These are phyloP conservation scores for Acanthoscelides obtectus DNA, from an alignment of 2,888 invertebrate genomes.

Conservation along the genomic window DNA sequence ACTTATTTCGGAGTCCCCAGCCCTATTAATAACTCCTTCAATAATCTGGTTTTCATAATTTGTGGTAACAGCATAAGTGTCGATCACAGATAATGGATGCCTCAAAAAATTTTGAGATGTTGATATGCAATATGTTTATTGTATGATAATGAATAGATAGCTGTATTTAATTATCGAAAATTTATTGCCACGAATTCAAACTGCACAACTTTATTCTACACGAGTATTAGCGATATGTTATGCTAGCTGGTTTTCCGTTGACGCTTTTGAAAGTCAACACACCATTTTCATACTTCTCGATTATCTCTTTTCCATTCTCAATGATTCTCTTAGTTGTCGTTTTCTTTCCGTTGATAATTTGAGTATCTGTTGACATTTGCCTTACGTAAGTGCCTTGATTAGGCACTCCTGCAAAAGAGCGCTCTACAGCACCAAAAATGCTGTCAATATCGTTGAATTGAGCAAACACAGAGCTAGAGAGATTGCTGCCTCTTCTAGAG, in stretches of 20 bases:
- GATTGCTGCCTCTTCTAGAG: background rate
- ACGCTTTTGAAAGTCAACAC: constrained; percentile 17
- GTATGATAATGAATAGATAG: too few species aligned
- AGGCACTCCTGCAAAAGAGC: constrained; percentile 4
- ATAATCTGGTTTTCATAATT: too few species aligned
- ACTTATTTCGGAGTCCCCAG: too few species aligned
- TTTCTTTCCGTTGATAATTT: constrained; percentile 17
- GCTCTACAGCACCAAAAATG: constrained; percentile 13
- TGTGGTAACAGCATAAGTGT: too few species aligned
- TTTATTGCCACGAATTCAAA: background rate
- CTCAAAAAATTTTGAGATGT: too few species aligned
- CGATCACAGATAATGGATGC: too few species aligned
- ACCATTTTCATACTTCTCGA: constrained; percentile 18
- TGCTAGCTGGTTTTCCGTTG: constrained; percentile 18
- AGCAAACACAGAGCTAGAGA: constrained; percentile 5
- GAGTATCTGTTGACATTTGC: constrained; percentile 17
- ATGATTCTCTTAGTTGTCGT: constrained; percentile 16
- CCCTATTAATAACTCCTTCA: too few species aligned
- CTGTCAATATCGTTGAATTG: constrained; percentile 10
- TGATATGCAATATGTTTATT: too few species aligned
- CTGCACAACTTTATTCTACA: constrained; percentile 1
- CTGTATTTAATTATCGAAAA: too few species aligned
- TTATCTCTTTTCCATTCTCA: constrained; percentile 19
- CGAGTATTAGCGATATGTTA: constrained; percentile 6
- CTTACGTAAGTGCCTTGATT: constrained; percentile 11